Evolutionary conservation across 2,888 invertebrate genomes (phyloP), one percentile per base, ranked within the genome.

Genomic region (Aphidoletes aphidimyza): DNA sequence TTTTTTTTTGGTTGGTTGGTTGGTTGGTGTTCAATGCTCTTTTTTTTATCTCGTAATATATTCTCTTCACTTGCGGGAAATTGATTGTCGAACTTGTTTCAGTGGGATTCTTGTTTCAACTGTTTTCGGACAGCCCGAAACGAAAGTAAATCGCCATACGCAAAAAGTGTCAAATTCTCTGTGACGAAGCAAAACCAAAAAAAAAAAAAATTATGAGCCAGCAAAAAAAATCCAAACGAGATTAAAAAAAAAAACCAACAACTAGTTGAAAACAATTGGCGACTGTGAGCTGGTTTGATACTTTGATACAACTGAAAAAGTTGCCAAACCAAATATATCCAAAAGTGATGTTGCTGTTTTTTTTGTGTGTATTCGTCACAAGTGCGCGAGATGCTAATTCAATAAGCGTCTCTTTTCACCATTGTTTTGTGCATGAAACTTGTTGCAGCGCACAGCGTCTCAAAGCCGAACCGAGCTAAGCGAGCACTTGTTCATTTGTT

Each of bases 101-200:
- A 30, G 69, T 69, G 34, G 69, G 69, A 69, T 69, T 69, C 69
- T 69, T 30, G 69, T 69, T n/a, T 11, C n/a, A 22, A 30, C 34
- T 69, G 69, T 30, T 69, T 69, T 30, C 69, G 69, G 69, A 3
- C 14, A 69, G n/a, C n/a, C n/a, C n/a, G 69, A 69, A 69, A 69
- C 69, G 69, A 69, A 69, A 69, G 69, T 69, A 69, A 69, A 30
- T 69, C 69, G 69, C 69, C 42, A 69, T 69, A 69, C 69, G 69
- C 69, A 69, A 69, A 69, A 69, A 69, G 30, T 69, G 69, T 9
- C 69, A 69, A 69, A 54, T 54, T 54, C 54, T 54, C 69, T 69
- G 69, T 69, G 17, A 69, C 34, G 30, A 8, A 17, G 8, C 47
- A 47, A 47, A 47, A 54, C 3, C n/a, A 54, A 54, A n/a, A 54